A percentile compares a stretch with the other conserved stretches of the same genome.
phyloP scores from a whole-genome alignment of 2,888 invertebrate genomes.

The Drosophila melanosoma region DNA sequence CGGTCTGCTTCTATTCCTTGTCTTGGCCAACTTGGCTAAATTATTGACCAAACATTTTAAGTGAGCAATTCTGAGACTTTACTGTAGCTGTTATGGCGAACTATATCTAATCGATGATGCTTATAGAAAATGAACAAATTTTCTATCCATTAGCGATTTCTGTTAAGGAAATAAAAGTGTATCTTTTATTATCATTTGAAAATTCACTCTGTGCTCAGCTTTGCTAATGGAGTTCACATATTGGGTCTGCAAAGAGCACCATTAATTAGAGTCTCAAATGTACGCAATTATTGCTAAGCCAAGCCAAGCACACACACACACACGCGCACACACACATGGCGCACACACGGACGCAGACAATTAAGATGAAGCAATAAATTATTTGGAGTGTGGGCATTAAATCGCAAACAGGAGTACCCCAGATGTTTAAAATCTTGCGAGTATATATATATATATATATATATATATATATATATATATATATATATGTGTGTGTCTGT shows the following conservation, averaged over 20 bases:
- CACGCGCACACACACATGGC: slow-evolving; percentile 3
- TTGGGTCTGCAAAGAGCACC: not conserved
- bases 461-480: not conserved
- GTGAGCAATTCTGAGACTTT: slow-evolving; percentile 8
- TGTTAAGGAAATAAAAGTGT: not conserved
- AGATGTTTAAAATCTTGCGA: slow-evolving; percentile 16
- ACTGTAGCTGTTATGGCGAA: not conserved
- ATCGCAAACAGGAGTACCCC: slow-evolving; percentile 25
- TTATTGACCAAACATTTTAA: not conserved
- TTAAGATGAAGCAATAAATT: slow-evolving; percentile 64
- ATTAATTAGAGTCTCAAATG: slow-evolving; percentile 40
- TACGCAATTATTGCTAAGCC: slow-evolving; percentile 36
- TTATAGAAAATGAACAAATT: not conserved
- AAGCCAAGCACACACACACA: slow-evolving; percentile 8
- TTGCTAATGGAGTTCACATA: not conserved
- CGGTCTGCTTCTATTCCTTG: slow-evolving; percentile 10
- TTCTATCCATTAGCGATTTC: not conserved
- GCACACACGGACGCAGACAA: slow-evolving; percentile 18
- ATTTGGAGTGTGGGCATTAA: slow-evolving; percentile 35
- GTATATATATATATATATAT: not conserved
- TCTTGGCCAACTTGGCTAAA: slow-evolving; percentile 2
- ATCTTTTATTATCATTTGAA: not conserved
- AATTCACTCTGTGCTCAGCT: not conserved
- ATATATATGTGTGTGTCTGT: slow-evolving; percentile 6
- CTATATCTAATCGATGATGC: not conserved